A percentile compares a stretch with the other conserved stretches of the same genome.
Conservation (phyloP, 2,888 invertebrate species). For the Orthonevra nobilis region DNA sequence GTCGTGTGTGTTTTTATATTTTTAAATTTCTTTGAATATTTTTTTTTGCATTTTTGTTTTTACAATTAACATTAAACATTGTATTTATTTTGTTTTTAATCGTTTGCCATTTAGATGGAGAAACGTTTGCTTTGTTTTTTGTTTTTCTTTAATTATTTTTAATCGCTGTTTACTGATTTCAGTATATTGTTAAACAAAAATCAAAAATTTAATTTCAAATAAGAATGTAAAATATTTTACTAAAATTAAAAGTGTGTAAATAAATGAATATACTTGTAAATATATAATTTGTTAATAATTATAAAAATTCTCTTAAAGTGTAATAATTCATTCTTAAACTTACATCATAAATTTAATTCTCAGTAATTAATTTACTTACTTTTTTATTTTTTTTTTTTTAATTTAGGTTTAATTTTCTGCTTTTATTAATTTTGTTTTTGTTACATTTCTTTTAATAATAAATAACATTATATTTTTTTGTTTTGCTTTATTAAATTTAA, state of each 20-base stretch:
- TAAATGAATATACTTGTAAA: constrained; percentile 68
- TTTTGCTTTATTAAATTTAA: constrained; percentile 58
- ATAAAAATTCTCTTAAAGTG: constrained; percentile 69
- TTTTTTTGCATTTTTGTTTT: constrained; percentile 60
- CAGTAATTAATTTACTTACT: constrained; percentile 74
- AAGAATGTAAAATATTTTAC: constrained; percentile 40
- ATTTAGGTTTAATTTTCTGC: constrained; percentile 58
- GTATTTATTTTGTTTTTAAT: constrained; percentile 70
- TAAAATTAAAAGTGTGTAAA: constrained; percentile 60
- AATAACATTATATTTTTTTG: too few species aligned
- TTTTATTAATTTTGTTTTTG: constrained; percentile 64
- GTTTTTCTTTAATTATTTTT: constrained; percentile 72
- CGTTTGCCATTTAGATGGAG: constrained; percentile 73
- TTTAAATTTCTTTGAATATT: constrained; percentile 48
- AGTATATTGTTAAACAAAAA: constrained; percentile 39
- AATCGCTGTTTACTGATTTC: constrained; percentile 60
- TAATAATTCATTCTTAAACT: constrained; percentile 70
- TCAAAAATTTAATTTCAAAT: constrained; percentile 32
- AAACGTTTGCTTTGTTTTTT: constrained; percentile 43
- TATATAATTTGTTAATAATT: constrained; percentile 70
- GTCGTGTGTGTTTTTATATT: constrained; percentile 64
- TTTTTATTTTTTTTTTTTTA: too few species aligned
- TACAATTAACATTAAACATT: constrained; percentile 71
- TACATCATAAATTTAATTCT: constrained; percentile 71
- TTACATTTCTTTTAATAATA: constrained; percentile 69